Evolutionary conservation across 2,797 vertebrate genomes (phyloP).

Genomic region (Halcyon smyrnensis): DNA sequence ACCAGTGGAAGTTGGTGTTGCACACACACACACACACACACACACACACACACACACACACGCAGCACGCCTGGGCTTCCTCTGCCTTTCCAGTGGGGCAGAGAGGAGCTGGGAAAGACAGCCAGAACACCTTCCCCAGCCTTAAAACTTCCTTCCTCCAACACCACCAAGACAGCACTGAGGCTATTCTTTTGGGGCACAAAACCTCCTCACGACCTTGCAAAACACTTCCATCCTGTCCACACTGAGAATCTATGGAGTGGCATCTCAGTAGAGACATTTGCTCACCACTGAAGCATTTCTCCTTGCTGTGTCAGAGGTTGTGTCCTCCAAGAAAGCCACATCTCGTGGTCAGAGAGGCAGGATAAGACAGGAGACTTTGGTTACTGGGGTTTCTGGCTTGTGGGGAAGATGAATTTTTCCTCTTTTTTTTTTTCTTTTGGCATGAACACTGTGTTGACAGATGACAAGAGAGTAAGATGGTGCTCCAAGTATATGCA

Average conservation of each 20-base stretch:
- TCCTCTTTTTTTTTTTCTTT: not conserved
- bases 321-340: not conserved
- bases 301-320: constrained; percentile 16
- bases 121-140: not conserved
- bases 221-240: not conserved
- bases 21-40: too few relatives aligned
- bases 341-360: constrained; percentile 39
- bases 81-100: not conserved
- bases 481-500: not conserved
- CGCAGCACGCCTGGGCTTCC: not conserved
- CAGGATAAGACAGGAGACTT: not conserved
- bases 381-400: constrained; percentile 22
- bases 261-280: constrained; percentile 6
- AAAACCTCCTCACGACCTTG: not conserved
- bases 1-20: not conserved
- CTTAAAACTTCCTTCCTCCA: not conserved
- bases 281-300: constrained; percentile 24
- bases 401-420: not conserved
- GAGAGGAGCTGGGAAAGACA: not conserved
- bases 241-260: not conserved
- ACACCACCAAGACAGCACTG: not conserved
- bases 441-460: not conserved
- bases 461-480: constrained; percentile 29
- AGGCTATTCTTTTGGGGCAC: not conserved
- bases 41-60: too few relatives aligned